Evolutionary conservation across 2,113 vertebrate species (phyloP), one percentile per base, ranked within the genome.

Genomic region (Ceratotherium simum): DNA sequence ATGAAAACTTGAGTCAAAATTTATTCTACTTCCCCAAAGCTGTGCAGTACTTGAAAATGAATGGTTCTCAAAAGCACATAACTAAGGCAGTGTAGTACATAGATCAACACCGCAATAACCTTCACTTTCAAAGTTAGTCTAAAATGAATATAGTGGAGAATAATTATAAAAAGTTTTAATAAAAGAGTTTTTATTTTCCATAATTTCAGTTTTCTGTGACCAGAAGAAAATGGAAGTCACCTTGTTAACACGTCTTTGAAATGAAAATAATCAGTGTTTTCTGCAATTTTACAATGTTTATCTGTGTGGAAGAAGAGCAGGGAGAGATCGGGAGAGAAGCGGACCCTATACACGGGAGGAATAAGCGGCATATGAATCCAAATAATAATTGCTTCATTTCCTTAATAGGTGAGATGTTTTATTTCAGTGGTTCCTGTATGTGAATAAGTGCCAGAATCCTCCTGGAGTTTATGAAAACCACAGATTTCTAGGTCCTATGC

Each of bases 191-290:
- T 46, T 31, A 23, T 64, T 73, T 73, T 58, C 60, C n/a, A 87
- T 48, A 76, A 67, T 73, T 64, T 79, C 11, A 33, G 9, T 62
- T 95, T 91, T 54, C 39, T 54, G 51, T 69, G 54, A 60, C 51
- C 58, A 75, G 75, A 86, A 67, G 31, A 82, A 91, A 87, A 60
- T 81, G 39, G 75, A 91, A 96, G 76, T 95, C 20, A 60, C 31
- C 29, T 91, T 81, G 76, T 81, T 60, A 25, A 25, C 58, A 65
- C 23, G 31, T 83, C 36, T 84, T 90, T 90, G 54, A 93, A 67
- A 62, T 36, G n/a, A 91, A 76, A 96, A 73, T 58, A 86, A 86
- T 84, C 46, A n/a, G 20, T 62, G 60, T 69, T 87, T 88, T 88
- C 62, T 88, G 51, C 88, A 91, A 60, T 31, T 81, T 75, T 75